Evolutionary conservation across 2,797 vertebrate species (phyloP), one percentile per base, ranked within the genome.

Genomic region (Thripadectes ignobilis): DNA sequence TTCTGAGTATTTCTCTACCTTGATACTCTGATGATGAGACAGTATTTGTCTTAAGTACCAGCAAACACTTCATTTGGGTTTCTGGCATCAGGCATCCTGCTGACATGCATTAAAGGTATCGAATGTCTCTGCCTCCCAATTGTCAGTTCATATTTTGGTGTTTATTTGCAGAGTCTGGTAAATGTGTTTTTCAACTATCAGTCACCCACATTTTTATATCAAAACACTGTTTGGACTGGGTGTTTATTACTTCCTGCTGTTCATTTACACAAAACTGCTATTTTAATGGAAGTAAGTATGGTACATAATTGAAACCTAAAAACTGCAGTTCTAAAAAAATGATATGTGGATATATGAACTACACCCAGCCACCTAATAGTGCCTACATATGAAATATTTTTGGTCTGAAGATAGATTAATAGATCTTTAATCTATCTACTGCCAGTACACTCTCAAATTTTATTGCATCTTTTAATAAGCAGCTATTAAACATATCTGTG

Each of bases 381-480:
- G 38, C 43, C 69, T 88, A 85, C 34, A 75, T 84, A 68, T 76
- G 95, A 96, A 55, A 68, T 89, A 55, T 76, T 93, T 92, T 73
- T 69, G 49, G 86, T 85, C 85, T 94, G 82, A 92, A 88, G 91
- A 73, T 81, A 91, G 87, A 92, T 92, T 94, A 88, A 93, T 95
- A 88, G 87, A 74, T 82, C 59, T 95, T 95, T 96, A 92, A 96
- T 96, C 76, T 92, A 73, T 78, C 93, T 96, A 89, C 82, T 96
- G 91, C 76, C 79, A 75, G 59, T 92, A 91, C 34, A 38, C 34
- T 89, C 93, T 89, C 92, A 36, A 91, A 88, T 97, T 96, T 95
- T 96, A 95, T 88, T 93, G 43, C 85, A 79, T 81, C 85, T 92
- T 97, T 96, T 95, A 96, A 91, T 96, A 94, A 94, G 82, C 1